Percentiles rank a stretch among this genome's conserved stretches.
Evolutionary conservation across 2,797 vertebrate species (phyloP).

Genomic region (Cynodonichthys magdalenae): DNA sequence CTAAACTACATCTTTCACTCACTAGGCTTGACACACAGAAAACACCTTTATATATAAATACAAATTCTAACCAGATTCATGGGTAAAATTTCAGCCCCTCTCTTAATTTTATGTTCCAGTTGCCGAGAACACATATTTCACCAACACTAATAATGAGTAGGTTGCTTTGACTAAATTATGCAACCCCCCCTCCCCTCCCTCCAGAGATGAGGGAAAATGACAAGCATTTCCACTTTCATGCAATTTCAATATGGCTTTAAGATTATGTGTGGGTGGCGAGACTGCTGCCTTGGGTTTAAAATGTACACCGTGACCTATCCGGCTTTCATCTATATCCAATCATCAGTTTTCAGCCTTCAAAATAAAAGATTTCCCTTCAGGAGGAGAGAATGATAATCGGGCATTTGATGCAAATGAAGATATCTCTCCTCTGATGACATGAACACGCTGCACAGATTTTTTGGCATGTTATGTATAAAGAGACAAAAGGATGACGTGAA

Average conservation of each 20-base stretch:
- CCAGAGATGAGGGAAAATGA: conserved; percentile 62
- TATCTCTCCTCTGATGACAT: conserved; percentile 10
- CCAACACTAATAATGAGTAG: conserved; percentile 57
- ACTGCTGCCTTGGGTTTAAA: conserved; percentile 73
- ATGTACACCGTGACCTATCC: conserved; percentile 73
- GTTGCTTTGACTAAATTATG: conserved; percentile 67
- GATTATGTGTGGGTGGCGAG: conserved; percentile 77
- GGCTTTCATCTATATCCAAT: conserved; percentile 76
- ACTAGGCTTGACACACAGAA: conserved; percentile 19
- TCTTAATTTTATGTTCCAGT: conserved; percentile 30
- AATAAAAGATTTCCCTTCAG: conserved; percentile 34
- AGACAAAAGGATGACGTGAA: conserved; percentile 50
- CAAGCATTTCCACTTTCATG: conserved; percentile 72
- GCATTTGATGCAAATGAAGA: conserved; percentile 11
- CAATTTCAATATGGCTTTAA: conserved; percentile 78
- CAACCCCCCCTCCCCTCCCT: conserved; percentile 44
- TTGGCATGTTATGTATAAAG: conserved; percentile 22
- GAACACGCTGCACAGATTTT: conserved; percentile 23
- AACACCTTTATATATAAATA: conserved; percentile 13
- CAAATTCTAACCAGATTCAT: conserved; percentile 6
- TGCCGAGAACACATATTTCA: conserved; percentile 22
- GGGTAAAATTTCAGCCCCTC: conserved; percentile 12
- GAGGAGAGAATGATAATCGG: conserved; percentile 22
- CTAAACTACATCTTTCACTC: conserved; percentile 15
- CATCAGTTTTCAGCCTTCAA: conserved; percentile 48